Evolutionary conservation across 2,888 invertebrate species (phyloP).

Genomic region (Nezara viridula): DNA sequence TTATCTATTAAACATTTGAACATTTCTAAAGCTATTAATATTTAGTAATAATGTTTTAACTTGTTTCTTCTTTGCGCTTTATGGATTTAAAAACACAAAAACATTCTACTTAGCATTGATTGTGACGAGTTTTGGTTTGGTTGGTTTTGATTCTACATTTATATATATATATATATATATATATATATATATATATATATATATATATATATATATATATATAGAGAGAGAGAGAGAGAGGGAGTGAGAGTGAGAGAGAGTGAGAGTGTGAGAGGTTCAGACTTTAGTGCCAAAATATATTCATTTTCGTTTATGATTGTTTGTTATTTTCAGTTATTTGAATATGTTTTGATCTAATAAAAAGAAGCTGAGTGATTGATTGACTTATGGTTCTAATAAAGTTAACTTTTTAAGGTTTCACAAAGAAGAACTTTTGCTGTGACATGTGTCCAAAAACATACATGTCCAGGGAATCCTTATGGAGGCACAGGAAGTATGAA

Average conservation of each 20-base stretch:
- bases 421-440: not conserved
- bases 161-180: not conserved
- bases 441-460: not conserved
- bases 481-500: slow-evolving; percentile 22
- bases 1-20: not conserved
- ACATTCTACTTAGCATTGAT: no score
- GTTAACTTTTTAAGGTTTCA: not conserved
- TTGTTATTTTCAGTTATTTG: not conserved
- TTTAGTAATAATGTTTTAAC: not conserved
- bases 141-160: not conserved
- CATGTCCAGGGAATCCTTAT: not conserved
- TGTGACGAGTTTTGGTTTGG: not conserved
- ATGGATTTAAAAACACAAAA: not conserved
- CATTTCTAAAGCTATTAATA: not conserved
- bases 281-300: not conserved
- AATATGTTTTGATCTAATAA: not conserved
- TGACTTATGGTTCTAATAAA: not conserved
- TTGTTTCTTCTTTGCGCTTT: not conserved
- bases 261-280: no score
- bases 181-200: no score
- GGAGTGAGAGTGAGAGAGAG: no score
- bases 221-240: no score
- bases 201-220: no score
- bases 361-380: not conserved
- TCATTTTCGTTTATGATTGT: not conserved